These are phyloP conservation scores for Alfaro cultratus DNA, from an alignment of 2,797 vertebrate genomes.

Conservation along the genomic window DNA sequence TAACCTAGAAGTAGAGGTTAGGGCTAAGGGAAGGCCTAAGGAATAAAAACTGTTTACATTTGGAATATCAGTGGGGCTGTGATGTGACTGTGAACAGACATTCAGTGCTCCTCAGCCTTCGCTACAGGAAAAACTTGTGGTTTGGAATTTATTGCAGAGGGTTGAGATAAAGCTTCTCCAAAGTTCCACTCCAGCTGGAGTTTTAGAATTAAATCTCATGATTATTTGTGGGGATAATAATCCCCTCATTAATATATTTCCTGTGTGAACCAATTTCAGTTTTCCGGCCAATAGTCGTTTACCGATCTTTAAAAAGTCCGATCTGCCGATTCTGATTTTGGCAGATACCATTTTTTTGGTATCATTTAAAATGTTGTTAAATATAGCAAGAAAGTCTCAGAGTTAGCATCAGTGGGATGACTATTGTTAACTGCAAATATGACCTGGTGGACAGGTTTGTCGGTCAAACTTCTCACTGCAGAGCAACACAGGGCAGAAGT, in stretches of 20 bases:
- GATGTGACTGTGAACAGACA: not conserved
- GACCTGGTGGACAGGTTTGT: too few species aligned
- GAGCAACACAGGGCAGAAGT: too few species aligned
- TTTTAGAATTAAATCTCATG: not conserved
- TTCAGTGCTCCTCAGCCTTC: not conserved
- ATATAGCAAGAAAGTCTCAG: too few species aligned
- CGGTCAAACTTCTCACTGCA: too few species aligned
- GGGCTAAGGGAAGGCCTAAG: not conserved
- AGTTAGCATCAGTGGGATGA: too few species aligned
- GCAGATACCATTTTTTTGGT: too few species aligned
- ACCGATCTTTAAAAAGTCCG: too few species aligned
- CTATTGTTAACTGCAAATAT: too few species aligned
- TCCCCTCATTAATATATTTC: not conserved
- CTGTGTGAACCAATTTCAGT: not conserved
- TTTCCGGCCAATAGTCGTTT: not conserved
- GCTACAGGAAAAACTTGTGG: not conserved
- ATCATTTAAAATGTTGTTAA: too few species aligned
- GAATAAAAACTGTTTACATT: not conserved
- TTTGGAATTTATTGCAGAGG: not conserved
- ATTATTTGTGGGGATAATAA: not conserved
- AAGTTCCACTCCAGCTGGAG: not conserved
- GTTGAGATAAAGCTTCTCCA: not conserved
- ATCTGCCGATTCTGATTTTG: too few species aligned
- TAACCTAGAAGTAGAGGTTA: not conserved
- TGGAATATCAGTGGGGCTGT: not conserved